Base-by-base conservation (phyloP, 1,140 invertebrate genomes). In the Polypedilum vanderplanki region DNA sequence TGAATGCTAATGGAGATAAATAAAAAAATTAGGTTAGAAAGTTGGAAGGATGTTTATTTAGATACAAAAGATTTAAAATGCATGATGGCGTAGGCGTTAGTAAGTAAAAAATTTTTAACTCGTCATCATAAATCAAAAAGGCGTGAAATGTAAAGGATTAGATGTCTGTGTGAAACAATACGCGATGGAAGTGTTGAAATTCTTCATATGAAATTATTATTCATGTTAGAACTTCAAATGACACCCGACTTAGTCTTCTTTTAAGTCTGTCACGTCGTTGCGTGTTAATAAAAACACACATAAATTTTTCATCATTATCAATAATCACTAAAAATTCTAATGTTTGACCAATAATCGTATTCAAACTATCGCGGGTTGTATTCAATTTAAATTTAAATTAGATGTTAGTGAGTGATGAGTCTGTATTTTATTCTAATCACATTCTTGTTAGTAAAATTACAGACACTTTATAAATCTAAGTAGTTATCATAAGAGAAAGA, bases 391-490 rank as follows among this genome's bases (percentile, higher is more conserved):
- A 57, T 57, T n/a, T 57, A 57, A 57, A 57, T n/a, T 12, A 4
- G 46, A 4, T 15, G 24, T 33, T 12, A 46, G 46, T 57, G 12
- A 12, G 46, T 57, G 46, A 57, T 57, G 46, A 57, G 46, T n/a
- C 12, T 57, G n/a, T 57, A 3, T 57, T 57, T 57, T 57, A 57
- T 57, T 57, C 46, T 57, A n/a, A 57, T 57, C 46, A n/a, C 7
- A 57, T 57, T n/a, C 46, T 57, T 57, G 46, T 57, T 57, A 57
- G n/a, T n/a, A 57, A 57, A 57, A 57, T 57, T 57, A 57, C 46
- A 57, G 3, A 57, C 24, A 33, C 24, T 33, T 33, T 33, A 33
- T 33, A 33, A 33, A 33, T 33, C 24, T 33, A 33, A 5, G n/a
- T n/a, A n/a, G n/a, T n/a, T n/a, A n/a, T n/a, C n/a, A n/a, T n/a